These are phyloP conservation scores for Halyomorpha halys DNA, from an alignment of 1,140 invertebrate species.

Conservation along the genomic window DNA sequence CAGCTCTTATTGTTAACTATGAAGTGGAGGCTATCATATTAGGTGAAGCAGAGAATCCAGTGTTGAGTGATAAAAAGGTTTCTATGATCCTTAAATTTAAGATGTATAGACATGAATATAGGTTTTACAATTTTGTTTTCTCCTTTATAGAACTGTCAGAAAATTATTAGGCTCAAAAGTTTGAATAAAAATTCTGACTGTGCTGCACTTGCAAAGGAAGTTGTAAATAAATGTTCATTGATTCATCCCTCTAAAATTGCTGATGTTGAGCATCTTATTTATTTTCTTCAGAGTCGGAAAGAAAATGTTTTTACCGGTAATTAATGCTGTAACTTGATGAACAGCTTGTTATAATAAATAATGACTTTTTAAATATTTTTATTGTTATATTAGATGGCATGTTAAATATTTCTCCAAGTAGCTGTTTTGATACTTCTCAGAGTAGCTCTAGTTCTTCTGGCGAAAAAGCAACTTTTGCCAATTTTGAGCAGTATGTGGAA, in stretches of 20 bases:
- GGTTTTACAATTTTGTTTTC: constrained; percentile 20
- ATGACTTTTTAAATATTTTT: background rate
- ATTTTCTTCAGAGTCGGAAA: constrained; percentile 79
- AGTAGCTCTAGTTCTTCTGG: constrained; percentile 8
- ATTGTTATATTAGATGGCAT: constrained; percentile 3
- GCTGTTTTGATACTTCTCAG: constrained; percentile 4
- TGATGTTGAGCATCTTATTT: constrained; percentile 85
- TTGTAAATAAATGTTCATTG: constrained; percentile 78
- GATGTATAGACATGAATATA: background rate
- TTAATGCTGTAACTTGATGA: background rate
- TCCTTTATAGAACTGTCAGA: constrained; percentile 57
- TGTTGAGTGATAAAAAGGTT: constrained; percentile 76
- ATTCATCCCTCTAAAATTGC: constrained; percentile 73
- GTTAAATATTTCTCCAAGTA: constrained; percentile 5
- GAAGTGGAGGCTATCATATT: constrained; percentile 77
- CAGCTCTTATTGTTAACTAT: constrained; percentile 83
- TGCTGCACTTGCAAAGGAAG: constrained; percentile 66
- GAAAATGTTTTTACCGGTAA: constrained; percentile 37
- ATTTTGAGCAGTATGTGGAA: constrained; percentile 89
- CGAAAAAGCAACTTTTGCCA: constrained; percentile 51
- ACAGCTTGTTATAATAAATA: background rate
- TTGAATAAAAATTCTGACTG: constrained; percentile 72
- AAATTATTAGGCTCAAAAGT: constrained; percentile 75
- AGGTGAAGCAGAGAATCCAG: constrained; percentile 68
- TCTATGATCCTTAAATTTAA: background rate